Evolutionary conservation across 2,797 vertebrate species (phyloP), one percentile per base, ranked within the genome.

Genomic region (Ciconia nigra): DNA sequence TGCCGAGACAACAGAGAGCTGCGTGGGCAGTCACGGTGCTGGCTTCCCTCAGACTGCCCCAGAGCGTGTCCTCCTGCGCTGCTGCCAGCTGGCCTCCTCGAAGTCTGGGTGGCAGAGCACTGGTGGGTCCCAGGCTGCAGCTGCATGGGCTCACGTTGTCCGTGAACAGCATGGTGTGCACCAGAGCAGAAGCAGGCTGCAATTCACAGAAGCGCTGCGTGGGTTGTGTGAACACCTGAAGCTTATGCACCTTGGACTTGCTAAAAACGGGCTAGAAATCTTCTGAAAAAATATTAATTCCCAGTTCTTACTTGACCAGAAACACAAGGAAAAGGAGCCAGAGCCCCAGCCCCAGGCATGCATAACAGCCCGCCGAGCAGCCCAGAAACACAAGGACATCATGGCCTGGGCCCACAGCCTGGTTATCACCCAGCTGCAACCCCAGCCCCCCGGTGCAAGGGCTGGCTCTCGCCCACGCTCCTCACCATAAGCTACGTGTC

Each of bases 11-110:
- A 33, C 1, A 2, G 44, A 79, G 37, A 69, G 35, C 63, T 59
- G 76, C 7, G 15, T 49, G 46, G 63, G 62, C 83, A 80, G 61
- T 37, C 24, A 6, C 7, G 15, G 39, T 8, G 5, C 52, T 22
- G 86, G 13, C 35, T 80, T 65, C 55, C 57, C 31, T 70, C 58
- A 21, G 62, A 24, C 37, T 6, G 41, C 49, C 35, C 49, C 59
- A 59, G 41, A 35, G 29, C 3, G 0, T 58, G 37, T 54, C 55
- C 10, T 5, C 71, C 63, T 8, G 6, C 5, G 1, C 52, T 2
- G 4, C 42, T 71, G 29, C 31, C 0, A 1, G 28, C 42, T 44
- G 37, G 20, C 54, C 46, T 81, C 31, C 52, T 28, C 0, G 0
- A 49, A 80, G 61, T 51, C 73, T 33, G 63, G 51, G 46, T 37